Percentiles rank a stretch among this genome's conserved stretches.
These are phyloP conservation scores for Oscheius sp. DNA, from an alignment of 1,140 invertebrate species.

Conservation along the genomic window DNA sequence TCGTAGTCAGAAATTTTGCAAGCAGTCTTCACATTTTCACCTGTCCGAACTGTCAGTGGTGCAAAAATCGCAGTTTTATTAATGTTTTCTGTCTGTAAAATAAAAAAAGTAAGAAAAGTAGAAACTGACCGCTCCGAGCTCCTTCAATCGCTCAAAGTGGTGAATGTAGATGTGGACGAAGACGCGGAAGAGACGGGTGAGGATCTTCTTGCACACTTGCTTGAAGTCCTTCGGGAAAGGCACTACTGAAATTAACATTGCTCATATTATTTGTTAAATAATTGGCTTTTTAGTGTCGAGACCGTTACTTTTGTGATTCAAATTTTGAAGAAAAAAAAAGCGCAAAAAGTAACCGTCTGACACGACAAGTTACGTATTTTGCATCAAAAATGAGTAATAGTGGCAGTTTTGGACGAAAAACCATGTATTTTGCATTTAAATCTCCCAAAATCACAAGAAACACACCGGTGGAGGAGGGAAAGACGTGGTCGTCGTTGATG, in stretches of 20 bases:
- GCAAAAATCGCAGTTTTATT: no score
- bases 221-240: constrained; percentile 85
- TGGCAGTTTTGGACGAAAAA: constrained; percentile 9
- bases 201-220: constrained; percentile 78
- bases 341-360: no score
- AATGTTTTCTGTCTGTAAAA: neutral
- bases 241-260: constrained; percentile 73
- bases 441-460: neutral
- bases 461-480: constrained; percentile 76
- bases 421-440: constrained; percentile 15
- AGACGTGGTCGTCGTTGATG: constrained; percentile 85
- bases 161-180: constrained; percentile 97
- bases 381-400: no score
- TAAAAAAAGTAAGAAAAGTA: neutral
- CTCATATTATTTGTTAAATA: neutral
- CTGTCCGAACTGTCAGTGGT: no score
- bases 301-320: neutral
- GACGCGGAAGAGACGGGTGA: constrained; percentile 84
- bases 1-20: no score
- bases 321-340: neutral
- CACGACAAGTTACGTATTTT: no score
- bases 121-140: constrained; percentile 77
- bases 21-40: no score
- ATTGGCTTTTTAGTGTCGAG: neutral
- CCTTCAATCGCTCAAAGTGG: constrained; percentile 84